A percentile compares a stretch with the other conserved stretches of the same genome.
Evolutionary conservation across 2,113 vertebrate genomes (phyloP).

Genomic region (Scopus umbretta): DNA sequence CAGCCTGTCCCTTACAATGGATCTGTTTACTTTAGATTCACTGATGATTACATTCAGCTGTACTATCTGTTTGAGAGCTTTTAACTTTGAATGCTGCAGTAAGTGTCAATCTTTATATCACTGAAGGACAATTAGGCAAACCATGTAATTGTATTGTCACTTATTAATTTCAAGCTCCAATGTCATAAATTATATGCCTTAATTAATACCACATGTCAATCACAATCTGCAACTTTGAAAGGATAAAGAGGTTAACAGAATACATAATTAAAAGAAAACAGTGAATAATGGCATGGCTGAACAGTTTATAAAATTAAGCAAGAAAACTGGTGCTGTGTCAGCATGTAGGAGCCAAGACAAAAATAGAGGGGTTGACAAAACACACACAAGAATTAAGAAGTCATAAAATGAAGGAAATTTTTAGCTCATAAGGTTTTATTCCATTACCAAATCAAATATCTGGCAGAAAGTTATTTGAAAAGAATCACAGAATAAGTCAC

Average conservation of each 20-base stretch:
- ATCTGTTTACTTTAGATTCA: constrained; percentile 25
- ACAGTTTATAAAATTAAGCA: constrained; percentile 70
- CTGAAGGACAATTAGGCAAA: constrained; percentile 76
- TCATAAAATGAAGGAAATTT: not conserved
- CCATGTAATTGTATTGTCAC: constrained; percentile 76
- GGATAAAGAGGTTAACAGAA: constrained; percentile 74
- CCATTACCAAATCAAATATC: not conserved
- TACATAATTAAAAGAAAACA: constrained; percentile 74
- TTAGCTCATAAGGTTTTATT: not conserved
- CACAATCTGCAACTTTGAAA: constrained; percentile 69
- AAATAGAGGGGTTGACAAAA: not conserved
- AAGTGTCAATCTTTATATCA: constrained; percentile 70
- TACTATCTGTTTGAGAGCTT: constrained; percentile 58
- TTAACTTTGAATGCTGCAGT: constrained; percentile 52
- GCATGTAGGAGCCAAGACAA: constrained; percentile 20
- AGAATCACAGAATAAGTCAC: not conserved
- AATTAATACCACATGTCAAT: constrained; percentile 74
- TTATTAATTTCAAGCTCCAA: constrained; percentile 78
- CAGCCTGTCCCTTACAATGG: not conserved
- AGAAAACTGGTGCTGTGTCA: constrained; percentile 60
- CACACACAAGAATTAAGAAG: not conserved
- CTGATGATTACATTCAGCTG: constrained; percentile 59
- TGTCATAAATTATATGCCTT: constrained; percentile 78
- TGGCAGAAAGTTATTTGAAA: not conserved
- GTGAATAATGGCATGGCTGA: constrained; percentile 62